These are phyloP conservation scores for Disparrhopalites patrizii DNA, from an alignment of 2,888 invertebrate genomes.

Conservation along the genomic window DNA sequence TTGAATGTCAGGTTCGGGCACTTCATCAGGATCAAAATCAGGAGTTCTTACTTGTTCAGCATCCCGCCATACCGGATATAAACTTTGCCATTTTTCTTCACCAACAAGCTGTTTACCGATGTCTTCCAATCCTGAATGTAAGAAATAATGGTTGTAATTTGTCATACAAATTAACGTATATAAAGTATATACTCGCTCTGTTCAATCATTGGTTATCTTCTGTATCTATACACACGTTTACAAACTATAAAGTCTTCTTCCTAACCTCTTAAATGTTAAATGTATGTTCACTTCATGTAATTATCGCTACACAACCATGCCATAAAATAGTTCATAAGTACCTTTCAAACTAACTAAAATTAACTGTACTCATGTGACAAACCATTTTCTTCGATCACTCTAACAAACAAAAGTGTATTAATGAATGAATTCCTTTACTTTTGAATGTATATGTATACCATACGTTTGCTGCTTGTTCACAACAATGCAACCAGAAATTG, in stretches of 20 bases:
- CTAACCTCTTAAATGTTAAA: neutral
- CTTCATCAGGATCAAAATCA: slow-evolving; percentile 50
- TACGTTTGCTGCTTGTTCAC: too few relatives aligned
- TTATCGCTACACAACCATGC: neutral
- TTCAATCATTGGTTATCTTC: too few relatives aligned
- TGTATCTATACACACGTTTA: neutral
- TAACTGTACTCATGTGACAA: too few relatives aligned
- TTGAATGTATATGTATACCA: too few relatives aligned
- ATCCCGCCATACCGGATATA: slow-evolving; percentile 54
- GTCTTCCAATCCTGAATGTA: slow-evolving; percentile 50
- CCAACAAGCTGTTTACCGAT: slow-evolving; percentile 51
- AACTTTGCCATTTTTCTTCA: slow-evolving; percentile 50
- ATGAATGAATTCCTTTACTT: too few relatives aligned
- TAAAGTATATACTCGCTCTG: neutral
- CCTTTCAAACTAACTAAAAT: too few relatives aligned
- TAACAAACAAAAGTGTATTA: too few relatives aligned
- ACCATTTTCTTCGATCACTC: too few relatives aligned
- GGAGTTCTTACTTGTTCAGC: slow-evolving; percentile 48
- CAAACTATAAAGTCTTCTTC: neutral
- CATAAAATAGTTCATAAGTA: too few relatives aligned
- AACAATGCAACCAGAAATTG: too few relatives aligned
- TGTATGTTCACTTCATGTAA: neutral
- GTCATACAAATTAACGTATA: neutral
- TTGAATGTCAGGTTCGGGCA: slow-evolving; percentile 29
- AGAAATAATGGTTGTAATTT: slow-evolving; percentile 46